Base-by-base conservation (phyloP, 2,113 vertebrate species). In the Paraplagusia blochii region DNA sequence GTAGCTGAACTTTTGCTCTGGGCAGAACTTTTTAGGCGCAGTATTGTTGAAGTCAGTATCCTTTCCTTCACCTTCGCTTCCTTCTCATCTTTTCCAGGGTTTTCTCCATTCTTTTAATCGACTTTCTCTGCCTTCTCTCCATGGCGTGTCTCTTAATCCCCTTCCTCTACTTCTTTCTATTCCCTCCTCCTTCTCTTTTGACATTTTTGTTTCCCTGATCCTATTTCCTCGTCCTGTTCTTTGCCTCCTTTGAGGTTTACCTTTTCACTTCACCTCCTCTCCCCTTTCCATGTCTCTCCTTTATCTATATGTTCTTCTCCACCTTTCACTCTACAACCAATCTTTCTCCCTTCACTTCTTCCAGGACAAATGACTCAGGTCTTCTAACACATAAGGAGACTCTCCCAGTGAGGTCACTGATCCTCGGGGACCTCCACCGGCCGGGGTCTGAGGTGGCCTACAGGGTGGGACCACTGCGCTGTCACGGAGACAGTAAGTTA, bases 401-500 rank as follows among this genome's bases (percentile, higher is more conserved):
- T 54, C 89, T 99, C 19, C 96, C 96, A 0, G 90, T 99, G 15
- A 91, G 89, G 45, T 90, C 89, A 72, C 89, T 99, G 51, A 89
- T 96, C 51, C 87, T 99, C 58, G 93, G 95, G 39, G 95, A 98
- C 64, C 80, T 91, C 35, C 87, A 89, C 58, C 90, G 94, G 50
- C 86, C 88, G 0, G 92, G 90, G 43, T 98, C 95, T 0, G 93
- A 98, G 85, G 95, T 91, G 1, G 93, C 93, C 40, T 99, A 94
- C 58, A 92, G 83, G 81, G 87, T 99, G 35, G 96, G 96, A 4
- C 93, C 93, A 19, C 88, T 99, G 4, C 90, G 91, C 65, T 99
- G 96, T 71, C 88, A 64, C 51, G 96, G 95, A 76, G 96, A 99
- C 81, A 92, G 95, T 99, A 92, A 94, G 95, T 95, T 73, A 2